phyloP scores from a whole-genome alignment of 35 echinoderm and acorn worm genomes.

The Ophioderma brevispina region DNA sequence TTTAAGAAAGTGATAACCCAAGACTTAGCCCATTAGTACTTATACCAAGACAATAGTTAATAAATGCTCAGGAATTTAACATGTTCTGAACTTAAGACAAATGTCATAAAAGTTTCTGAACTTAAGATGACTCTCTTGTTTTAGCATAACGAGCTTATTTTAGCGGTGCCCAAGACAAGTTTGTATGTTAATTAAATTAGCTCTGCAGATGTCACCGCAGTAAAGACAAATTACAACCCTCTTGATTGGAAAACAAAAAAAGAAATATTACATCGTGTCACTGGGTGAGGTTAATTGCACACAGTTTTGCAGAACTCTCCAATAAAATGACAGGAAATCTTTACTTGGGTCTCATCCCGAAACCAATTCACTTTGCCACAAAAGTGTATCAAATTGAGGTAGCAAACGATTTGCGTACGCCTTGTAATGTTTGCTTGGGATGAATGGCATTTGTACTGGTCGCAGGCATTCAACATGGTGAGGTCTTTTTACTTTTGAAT shows the following conservation, averaged over 20 bases:
- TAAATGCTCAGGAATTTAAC: too few relatives aligned
- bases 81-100: too few relatives aligned
- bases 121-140: too few relatives aligned
- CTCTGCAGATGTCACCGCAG: too few relatives aligned
- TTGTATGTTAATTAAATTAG: background rate
- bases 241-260: background rate
- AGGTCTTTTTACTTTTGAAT: conserved; percentile 14
- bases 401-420: background rate
- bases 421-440: background rate
- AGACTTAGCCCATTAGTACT: too few relatives aligned
- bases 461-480: background rate
- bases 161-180: too few relatives aligned
- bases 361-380: background rate
- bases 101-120: too few relatives aligned
- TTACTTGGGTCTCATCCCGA: background rate
- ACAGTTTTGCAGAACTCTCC: background rate
- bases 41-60: too few relatives aligned
- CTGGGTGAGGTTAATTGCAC: background rate
- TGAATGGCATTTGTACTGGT: conserved; percentile 6
- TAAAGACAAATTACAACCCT: conserved; percentile 5
- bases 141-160: too few relatives aligned
- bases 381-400: background rate
- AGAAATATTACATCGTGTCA: background rate
- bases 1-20: too few relatives aligned
- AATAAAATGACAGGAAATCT: background rate